Conservation (phyloP, 2,888 invertebrate species). For the Drosophila affinis region DNA sequence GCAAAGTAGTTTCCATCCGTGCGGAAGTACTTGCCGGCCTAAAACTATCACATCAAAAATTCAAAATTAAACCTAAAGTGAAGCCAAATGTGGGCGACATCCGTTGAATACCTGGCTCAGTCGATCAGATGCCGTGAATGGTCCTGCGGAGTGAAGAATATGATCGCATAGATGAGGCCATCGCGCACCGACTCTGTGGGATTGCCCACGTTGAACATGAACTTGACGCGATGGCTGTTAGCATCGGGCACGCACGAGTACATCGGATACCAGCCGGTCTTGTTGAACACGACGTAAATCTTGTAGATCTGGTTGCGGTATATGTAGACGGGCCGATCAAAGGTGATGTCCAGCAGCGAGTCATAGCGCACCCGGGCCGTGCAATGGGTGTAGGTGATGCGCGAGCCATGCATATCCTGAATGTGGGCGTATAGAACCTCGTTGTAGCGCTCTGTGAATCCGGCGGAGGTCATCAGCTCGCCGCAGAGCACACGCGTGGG, state of each 20-base stretch:
- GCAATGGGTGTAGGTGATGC: conserved; percentile 92
- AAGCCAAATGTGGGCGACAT: conserved; percentile 1
- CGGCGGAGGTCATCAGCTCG: conserved; percentile 82
- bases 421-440: conserved; percentile 93
- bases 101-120: conserved; percentile 34
- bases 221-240: conserved; percentile 88
- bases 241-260: conserved; percentile 89
- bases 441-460: conserved; percentile 86
- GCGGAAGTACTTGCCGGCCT: conserved; percentile 6
- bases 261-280: conserved; percentile 92
- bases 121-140: conserved; percentile 74
- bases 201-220: conserved; percentile 90
- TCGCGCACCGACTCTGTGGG: conserved; percentile 89
- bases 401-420: conserved; percentile 90
- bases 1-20: not conserved
- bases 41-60: conserved; percentile 38
- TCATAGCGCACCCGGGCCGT: conserved; percentile 90
- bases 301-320: conserved; percentile 89
- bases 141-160: conserved; percentile 85
- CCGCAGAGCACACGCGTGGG: conserved; percentile 88
- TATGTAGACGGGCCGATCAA: conserved; percentile 91
- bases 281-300: conserved; percentile 92
- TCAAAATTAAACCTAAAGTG: conserved; percentile 1
- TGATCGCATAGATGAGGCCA: conserved; percentile 91
- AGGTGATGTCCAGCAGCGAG: conserved; percentile 90